Base-by-base conservation (phyloP, 2,113 vertebrate species). In the Galbula dea region DNA sequence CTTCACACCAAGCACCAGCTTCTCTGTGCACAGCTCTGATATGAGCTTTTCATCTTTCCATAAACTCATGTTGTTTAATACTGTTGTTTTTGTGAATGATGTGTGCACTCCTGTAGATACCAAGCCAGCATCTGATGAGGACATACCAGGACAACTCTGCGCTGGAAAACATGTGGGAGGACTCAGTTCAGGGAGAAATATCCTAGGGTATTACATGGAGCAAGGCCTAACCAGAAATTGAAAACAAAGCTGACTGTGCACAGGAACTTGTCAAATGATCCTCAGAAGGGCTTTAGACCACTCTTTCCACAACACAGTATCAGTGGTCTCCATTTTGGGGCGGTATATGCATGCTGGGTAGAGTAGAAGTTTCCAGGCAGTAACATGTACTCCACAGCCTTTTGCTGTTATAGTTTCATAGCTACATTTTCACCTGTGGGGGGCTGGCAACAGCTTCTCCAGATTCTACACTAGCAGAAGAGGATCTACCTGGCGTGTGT, bases 281-380 rank as follows among this genome's bases (percentile, higher is more conserved):
- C 29, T 79, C 15, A 7, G 32, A 0, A 7, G 58, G 20, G 30
- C 62, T 88, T 83, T 48, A 26, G 49, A 43, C 10, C 20, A 14
- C 15, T 15, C 18, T 72, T 93, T 62, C 36, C 48, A 27, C 22
- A 46, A 22, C 2, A 2, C 15, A 6, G 45, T n/a, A 3, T 15
- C 3, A 1, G 15, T 67, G 36, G 6, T 78, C 55, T 83, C 58
- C 0, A 0, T 83, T 57, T 78, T 43, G 57, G 48, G 79, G 43
- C 1, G 4, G 36, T 24, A 37, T 32, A 18, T 0, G 3, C 0
- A 0, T 26, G 26, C 37, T 83, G 63, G 12, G 21, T 37, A 46
- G 41, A 32, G 17, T 6, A 43, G 22, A 10, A 18, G 5, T 77
- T 81, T 63, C 48, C 61, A 36, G n/a, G 29, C 65, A 37, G 43